phyloP scores from a whole-genome alignment of 1,140 invertebrate species.

The Trichonephila clavipes region DNA sequence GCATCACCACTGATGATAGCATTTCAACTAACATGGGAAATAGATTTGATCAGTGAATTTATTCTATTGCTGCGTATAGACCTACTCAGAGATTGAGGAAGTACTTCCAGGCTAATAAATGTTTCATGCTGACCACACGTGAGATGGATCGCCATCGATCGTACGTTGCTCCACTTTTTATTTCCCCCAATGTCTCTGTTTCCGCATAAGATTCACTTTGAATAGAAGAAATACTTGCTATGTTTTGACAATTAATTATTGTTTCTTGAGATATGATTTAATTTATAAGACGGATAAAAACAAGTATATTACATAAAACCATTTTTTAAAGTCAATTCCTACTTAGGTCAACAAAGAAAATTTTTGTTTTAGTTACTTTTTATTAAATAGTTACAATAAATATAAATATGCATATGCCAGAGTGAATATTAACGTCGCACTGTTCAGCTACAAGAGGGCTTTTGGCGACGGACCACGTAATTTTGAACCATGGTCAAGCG shows the following conservation, averaged over 20 bases:
- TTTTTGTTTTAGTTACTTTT: no score
- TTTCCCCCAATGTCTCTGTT: not conserved
- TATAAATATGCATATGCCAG: no score
- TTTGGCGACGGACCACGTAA: no score
- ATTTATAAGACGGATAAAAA: no score
- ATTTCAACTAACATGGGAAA: not conserved
- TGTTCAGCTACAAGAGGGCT: no score
- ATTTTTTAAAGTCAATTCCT: no score
- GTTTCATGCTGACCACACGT: conserved; percentile 26
- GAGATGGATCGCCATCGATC: not conserved
- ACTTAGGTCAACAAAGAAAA: no score
- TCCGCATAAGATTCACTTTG: not conserved
- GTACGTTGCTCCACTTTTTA: not conserved
- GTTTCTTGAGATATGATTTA: not conserved
- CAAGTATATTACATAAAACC: no score
- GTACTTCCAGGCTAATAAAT: conserved; percentile 24
- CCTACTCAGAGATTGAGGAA: conserved; percentile 32
- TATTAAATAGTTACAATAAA: no score
- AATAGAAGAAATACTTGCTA: not conserved
- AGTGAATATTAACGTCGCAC: no score
- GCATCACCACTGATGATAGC: not conserved
- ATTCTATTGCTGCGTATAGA: not conserved
- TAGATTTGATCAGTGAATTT: conserved; percentile 16
- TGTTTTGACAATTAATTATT: not conserved
- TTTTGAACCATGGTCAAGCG: no score